phyloP scores from a whole-genome alignment of 2,797 vertebrate genomes.

The Novumbra hubbsi region DNA sequence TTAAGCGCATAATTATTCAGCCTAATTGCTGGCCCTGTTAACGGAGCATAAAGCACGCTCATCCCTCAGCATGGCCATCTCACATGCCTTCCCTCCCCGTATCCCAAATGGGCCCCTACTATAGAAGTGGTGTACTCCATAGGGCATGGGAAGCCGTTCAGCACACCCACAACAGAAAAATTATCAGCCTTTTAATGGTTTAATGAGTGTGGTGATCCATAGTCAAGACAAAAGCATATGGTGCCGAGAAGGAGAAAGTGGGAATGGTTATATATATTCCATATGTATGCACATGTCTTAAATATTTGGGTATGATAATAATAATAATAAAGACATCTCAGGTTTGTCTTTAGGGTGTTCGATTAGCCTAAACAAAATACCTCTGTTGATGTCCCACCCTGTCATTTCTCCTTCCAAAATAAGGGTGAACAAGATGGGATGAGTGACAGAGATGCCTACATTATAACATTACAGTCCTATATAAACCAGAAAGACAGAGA shows the following conservation, averaged over 20 bases:
- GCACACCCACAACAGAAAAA: neutral
- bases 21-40: conserved; percentile 71
- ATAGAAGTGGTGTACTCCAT: neutral
- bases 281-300: neutral
- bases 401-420: conserved; percentile 4
- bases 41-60: conserved; percentile 47
- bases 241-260: neutral
- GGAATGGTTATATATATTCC: neutral
- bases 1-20: conserved; percentile 71
- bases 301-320: neutral
- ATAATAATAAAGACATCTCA: neutral
- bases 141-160: neutral
- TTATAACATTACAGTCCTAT: conserved; percentile 39
- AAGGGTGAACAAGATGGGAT: conserved; percentile 29
- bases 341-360: neutral
- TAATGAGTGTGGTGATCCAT: conserved; percentile 6
- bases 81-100: neutral
- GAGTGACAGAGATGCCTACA: conserved; percentile 51
- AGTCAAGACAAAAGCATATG: conserved; percentile 6
- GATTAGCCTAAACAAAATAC: neutral
- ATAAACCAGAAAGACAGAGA: conserved; percentile 52
- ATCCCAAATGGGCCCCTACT: neutral
- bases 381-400: neutral
- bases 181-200: conserved; percentile 16
- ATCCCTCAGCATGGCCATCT: conserved; percentile 47